phyloP scores from a whole-genome alignment of 2,797 vertebrate genomes.

The Tadarida brasiliensis region DNA sequence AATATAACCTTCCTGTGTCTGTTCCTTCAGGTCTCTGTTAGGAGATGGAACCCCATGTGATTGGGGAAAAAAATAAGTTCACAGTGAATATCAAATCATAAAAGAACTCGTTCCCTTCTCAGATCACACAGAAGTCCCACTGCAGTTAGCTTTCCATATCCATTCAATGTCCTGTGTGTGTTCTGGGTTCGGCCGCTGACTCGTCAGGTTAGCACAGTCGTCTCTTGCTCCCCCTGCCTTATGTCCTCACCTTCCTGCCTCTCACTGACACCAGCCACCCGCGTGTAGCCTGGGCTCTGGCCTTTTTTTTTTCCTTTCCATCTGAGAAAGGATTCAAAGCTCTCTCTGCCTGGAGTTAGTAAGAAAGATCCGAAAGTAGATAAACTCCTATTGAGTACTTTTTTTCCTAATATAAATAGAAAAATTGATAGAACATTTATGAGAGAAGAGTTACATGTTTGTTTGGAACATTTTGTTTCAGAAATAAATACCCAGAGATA shows the following conservation, averaged over 20 bases:
- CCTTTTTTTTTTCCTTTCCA: neutral
- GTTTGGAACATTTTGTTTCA: constrained; percentile 40
- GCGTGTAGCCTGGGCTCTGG: neutral
- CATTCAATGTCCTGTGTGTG: neutral
- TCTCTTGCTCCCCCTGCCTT: neutral
- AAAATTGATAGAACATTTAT: neutral
- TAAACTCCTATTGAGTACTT: neutral
- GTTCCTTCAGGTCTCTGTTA: neutral
- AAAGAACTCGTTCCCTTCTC: neutral
- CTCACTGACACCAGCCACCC: neutral
- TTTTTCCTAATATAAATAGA: neutral
- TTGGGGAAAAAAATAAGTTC: neutral
- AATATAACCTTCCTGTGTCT: neutral
- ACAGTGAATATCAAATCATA: neutral
- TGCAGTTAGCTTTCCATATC: neutral
- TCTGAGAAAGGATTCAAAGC: neutral
- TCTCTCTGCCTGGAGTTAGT: neutral
- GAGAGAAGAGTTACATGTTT: neutral
- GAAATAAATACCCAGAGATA: constrained; percentile 18
- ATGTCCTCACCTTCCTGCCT: neutral
- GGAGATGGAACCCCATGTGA: neutral
- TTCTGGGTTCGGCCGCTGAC: neutral
- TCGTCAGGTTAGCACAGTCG: neutral
- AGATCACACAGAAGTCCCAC: neutral
- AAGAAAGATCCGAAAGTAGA: neutral